Conservation (phyloP, 1,140 invertebrate species). For the Heliconius eleuchia region DNA sequence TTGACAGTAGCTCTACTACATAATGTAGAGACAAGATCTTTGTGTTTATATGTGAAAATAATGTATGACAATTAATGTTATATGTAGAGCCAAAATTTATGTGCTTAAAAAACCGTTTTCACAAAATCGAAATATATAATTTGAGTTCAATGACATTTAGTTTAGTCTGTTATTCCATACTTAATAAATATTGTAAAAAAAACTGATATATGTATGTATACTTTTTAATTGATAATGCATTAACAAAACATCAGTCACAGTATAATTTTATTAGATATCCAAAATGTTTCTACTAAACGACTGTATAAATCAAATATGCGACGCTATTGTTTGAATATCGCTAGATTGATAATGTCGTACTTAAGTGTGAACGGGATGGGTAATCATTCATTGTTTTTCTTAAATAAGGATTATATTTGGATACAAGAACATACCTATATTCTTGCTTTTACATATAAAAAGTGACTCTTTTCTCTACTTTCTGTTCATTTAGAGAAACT, state of each 20-base stretch:
- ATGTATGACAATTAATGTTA: no score
- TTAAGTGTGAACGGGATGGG: constrained; percentile 77
- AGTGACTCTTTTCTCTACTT: neutral
- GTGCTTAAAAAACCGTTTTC: neutral
- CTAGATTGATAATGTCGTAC: constrained; percentile 80
- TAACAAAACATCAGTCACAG: constrained; percentile 57
- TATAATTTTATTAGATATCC: constrained; percentile 69
- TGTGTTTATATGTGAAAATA: neutral
- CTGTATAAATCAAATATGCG: constrained; percentile 81
- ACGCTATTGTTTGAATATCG: constrained; percentile 80
- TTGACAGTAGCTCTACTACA: constrained; percentile 57
- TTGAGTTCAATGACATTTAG: no score
- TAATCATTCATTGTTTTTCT: constrained; percentile 53
- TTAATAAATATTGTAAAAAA: no score
- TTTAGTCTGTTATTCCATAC: no score
- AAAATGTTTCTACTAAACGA: constrained; percentile 81
- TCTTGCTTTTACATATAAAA: neutral
- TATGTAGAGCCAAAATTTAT: no score
- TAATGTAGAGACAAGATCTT: neutral
- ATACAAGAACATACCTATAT: neutral
- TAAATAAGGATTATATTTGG: neutral
- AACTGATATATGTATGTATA: neutral
- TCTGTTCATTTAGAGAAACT: neutral
- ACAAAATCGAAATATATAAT: no score
- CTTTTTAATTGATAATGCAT: constrained; percentile 48